phyloP scores from a whole-genome alignment of 2,113 vertebrate species.

The Nothobranchius kuhntae region DNA sequence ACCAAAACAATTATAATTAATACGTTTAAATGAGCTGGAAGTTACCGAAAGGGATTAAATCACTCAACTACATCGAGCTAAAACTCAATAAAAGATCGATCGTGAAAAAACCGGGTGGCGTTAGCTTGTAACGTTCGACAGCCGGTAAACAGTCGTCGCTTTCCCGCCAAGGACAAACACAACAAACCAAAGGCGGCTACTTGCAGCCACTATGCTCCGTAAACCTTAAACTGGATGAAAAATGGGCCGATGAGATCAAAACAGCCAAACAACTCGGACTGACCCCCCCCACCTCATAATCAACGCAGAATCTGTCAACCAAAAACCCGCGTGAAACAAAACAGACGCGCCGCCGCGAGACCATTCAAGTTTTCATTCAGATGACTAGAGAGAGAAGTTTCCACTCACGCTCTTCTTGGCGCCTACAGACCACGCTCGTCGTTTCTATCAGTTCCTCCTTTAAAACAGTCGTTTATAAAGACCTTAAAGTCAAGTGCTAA shows the following conservation, averaged over 20 bases:
- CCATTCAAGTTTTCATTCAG: constrained; percentile 18
- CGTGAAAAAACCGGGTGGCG: too few relatives aligned
- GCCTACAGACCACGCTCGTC: rapidly evolving
- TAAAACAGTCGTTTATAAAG: not conserved
- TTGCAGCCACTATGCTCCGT: rapidly evolving
- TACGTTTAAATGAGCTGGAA: too few relatives aligned
- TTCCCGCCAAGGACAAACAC: constrained; percentile 64
- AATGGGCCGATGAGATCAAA: rapidly evolving
- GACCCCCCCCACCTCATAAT: too few relatives aligned
- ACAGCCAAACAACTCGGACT: too few relatives aligned
- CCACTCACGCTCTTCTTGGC: rapidly evolving
- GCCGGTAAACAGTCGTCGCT: constrained; percentile 16
- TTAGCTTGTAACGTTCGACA: not conserved
- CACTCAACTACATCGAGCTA: too few relatives aligned
- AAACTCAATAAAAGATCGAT: too few relatives aligned
- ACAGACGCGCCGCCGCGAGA: constrained; percentile 28
- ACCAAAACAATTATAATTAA: too few relatives aligned
- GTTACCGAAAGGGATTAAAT: too few relatives aligned
- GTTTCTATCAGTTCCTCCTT: rapidly evolving
- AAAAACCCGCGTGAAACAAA: constrained; percentile 26
- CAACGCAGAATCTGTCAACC: not conserved
- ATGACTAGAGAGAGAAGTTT: constrained; percentile 5
- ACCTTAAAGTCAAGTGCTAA: not conserved
- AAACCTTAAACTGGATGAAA: rapidly evolving
- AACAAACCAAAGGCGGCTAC: constrained; percentile 6